Base-by-base conservation (phyloP, 2,888 invertebrate species). In the Ethmia dodecea region DNA sequence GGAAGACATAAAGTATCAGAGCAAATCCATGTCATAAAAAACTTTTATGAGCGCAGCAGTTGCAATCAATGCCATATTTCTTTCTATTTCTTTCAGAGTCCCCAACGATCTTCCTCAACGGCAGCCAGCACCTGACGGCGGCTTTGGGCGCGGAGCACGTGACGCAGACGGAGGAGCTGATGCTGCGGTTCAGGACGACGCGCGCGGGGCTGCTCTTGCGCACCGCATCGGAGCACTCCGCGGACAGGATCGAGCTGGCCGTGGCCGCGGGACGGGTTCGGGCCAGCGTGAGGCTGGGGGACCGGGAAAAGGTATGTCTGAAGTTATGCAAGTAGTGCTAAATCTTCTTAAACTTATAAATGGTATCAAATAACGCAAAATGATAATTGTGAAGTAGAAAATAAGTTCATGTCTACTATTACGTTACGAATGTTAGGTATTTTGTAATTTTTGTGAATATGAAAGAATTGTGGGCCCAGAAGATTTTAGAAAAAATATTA, bases 141-240 rank as follows among this genome's bases (percentile, higher is more conserved):
- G 86, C 91, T 29, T 76, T 93, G 26, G 89, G 89, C 37, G 89
- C 91, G n/a, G 93, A 93, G 42, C 93, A 93, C 42, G 89, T 91
- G 32, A 94, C 96, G 0, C 96, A 97, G 71, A 96, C 95, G 0
- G 98, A 98, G 69, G 96, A 97, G 64, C 87, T 97, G 38, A 88
- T 94, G 26, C 86, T 98, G 31, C 88, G 97, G 34, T 97, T 98
- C 76, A 90, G 93, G 47, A 97, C 97, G 2, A 91, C 89, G 13
- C 89, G 91, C 41, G 93, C 95, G 1, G 90, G 93, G 12, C 80
- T 96, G 15, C 80, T 96, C 20, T 81, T 97, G 46, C 88, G 94
- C 43, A 96, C 96, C 2, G 93, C 93, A 34, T 91, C 94, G 0
- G 91, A 92, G 37, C 90, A 91, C 53, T 92, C 93, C 0, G 91